Percentiles rank a stretch among this genome's conserved stretches.
phyloP scores from a whole-genome alignment of 2,797 vertebrate species.

The Oreochromis mossambicus region DNA sequence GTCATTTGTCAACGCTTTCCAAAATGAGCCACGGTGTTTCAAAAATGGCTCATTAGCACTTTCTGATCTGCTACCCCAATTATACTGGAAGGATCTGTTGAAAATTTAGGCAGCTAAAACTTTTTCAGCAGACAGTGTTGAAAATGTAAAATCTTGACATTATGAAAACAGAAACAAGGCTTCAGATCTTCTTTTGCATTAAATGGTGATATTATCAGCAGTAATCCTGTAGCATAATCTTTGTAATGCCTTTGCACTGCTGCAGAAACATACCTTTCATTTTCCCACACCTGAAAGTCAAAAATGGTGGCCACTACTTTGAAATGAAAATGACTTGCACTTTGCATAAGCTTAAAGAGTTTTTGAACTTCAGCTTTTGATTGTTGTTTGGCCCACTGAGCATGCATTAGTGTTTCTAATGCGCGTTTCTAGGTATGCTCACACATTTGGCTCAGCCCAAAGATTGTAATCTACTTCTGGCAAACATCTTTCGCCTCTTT shows the following conservation, averaged over 20 bases:
- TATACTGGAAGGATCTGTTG: background rate
- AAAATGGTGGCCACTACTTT: background rate
- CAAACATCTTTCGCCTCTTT: background rate
- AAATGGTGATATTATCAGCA: background rate
- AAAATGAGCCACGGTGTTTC: background rate
- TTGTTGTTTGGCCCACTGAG: background rate
- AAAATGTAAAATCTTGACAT: background rate
- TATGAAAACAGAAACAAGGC: background rate
- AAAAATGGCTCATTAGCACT: background rate
- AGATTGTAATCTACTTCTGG: background rate
- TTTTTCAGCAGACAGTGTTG: background rate
- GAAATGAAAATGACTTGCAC: background rate
- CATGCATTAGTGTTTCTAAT: background rate
- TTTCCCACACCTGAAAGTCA: background rate
- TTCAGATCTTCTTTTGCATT: background rate
- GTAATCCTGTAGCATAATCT: background rate
- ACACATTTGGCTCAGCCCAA: background rate
- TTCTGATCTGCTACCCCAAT: background rate
- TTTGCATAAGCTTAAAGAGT: background rate
- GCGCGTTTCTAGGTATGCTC: background rate
- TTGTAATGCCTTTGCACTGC: background rate
- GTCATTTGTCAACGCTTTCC: background rate
- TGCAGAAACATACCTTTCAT: background rate
- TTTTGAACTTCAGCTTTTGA: background rate
- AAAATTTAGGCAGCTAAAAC: background rate